These are phyloP conservation scores for Myiothlypis coronata DNA, from an alignment of 2,797 vertebrate genomes.

Conservation along the genomic window DNA sequence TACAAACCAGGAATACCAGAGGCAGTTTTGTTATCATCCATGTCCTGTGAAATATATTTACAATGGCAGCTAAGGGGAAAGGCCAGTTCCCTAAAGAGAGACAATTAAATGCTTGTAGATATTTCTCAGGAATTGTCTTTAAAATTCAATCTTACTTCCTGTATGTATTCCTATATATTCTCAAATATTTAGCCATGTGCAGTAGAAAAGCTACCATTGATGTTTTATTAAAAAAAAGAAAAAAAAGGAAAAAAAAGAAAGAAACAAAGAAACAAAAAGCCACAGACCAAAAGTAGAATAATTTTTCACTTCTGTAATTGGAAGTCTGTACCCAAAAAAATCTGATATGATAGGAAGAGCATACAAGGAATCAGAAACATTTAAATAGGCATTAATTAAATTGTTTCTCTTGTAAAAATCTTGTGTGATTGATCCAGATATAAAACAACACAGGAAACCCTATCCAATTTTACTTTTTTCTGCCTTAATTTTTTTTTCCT, in stretches of 20 bases:
- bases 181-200: background rate
- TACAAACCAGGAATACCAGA: background rate
- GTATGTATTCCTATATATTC: background rate
- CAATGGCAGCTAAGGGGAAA: background rate
- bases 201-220: background rate
- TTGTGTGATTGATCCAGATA: background rate
- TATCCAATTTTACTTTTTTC: background rate
- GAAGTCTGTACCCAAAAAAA: conserved; percentile 46
- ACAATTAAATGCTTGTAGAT: background rate
- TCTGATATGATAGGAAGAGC: background rate
- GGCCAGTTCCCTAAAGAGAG: background rate
- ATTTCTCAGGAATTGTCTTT: background rate
- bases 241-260: background rate
- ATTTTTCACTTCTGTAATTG: background rate
- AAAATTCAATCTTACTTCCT: background rate
- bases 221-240: background rate
- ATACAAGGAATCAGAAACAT: background rate
- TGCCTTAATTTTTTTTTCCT: background rate
- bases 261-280: background rate
- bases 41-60: background rate
- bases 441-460: background rate
- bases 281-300: background rate
- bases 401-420: conserved; percentile 16
- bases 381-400: conserved; percentile 18
- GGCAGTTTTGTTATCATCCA: background rate